Evolutionary conservation across 2,888 invertebrate species (phyloP), one percentile per base, ranked within the genome.

Genomic region (Drosophila robusta): DNA sequence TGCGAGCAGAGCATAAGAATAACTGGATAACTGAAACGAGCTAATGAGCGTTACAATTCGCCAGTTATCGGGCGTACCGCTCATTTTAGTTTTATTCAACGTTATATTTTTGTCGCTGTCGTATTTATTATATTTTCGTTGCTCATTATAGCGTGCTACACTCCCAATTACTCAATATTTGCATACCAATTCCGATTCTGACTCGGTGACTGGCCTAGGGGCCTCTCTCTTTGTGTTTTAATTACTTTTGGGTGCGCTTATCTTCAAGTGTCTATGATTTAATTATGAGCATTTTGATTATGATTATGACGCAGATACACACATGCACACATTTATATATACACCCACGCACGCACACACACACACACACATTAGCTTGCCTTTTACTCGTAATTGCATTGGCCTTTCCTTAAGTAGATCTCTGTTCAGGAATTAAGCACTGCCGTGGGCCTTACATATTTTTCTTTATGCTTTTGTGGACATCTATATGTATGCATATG

Each of bases 91-190:
- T 24, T 41, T 26, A 36, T 29, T 38, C 16, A 7, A 5, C 22
- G 6, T 18, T 42, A 29, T 29, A 32, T 22, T 32, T 34, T 51
- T 50, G 39, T 29, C 32, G 26, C 36, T 16, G 16, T 57, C 34
- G 38, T 46, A 8, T 22, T 11, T 34, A 18, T 45, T 26, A 46
- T n/a, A 41, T 36, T 24, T 44, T 24, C 18, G 32, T 26, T 50
- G 42, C 60, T 50, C 42, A 54, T 73, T 76, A 66, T 34, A 34
- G 0, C 52, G 54, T 71, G 73, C 64, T 75, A 34, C 22, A 64
- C 51, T 49, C 58, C 41, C 72, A 71, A 74, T 74, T 74, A 74
- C 74, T 68, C 74, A 78, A 80, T 80, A 77, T 79, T 77, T 71
- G 72, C 80, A 77, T 80, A 71, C 55, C 41, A 50, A 79, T 76